A percentile compares a stretch with the other conserved stretches of the same genome.
Conservation (phyloP, 2,797 vertebrate species). For the Gymnoscopelus microlampas region DNA sequence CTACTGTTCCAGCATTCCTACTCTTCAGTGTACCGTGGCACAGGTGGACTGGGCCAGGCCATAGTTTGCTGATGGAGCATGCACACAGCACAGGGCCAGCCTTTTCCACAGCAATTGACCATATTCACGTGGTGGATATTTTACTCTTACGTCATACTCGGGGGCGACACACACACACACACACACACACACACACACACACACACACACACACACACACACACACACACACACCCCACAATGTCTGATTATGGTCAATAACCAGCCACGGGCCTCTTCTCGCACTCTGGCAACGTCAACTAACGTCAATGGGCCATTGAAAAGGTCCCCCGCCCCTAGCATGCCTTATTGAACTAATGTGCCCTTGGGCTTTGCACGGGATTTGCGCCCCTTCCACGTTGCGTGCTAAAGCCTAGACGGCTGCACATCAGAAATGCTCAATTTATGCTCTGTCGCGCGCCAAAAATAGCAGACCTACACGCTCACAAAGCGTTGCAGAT, state of each 20-base stretch:
- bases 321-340: slow-evolving; percentile 61
- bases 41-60: slow-evolving; percentile 76
- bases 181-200: no score
- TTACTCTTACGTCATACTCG: not conserved
- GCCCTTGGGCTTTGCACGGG: slow-evolving; percentile 69
- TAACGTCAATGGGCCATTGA: slow-evolving; percentile 73
- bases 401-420: slow-evolving; percentile 63
- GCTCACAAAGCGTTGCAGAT: no score
- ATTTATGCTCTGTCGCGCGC: not conserved
- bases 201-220: no score
- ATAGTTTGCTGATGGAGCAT: slow-evolving; percentile 57
- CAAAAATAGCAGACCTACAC: not conserved
- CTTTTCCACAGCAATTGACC: slow-evolving; percentile 67
- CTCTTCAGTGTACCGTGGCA: slow-evolving; percentile 80
- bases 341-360: slow-evolving; percentile 77
- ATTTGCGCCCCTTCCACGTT: slow-evolving; percentile 68
- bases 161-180: no score
- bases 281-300: slow-evolving; percentile 59
- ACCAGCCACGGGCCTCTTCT: slow-evolving; percentile 68
- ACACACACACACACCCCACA: not conserved
- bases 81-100: slow-evolving; percentile 65
- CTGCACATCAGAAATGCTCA: slow-evolving; percentile 44
- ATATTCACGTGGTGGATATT: not conserved
- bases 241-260: slow-evolving; percentile 44
- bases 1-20: slow-evolving; percentile 79